Evolutionary conservation across 2,113 vertebrate species (phyloP).

Genomic region (Callocephalon fimbriatum): DNA sequence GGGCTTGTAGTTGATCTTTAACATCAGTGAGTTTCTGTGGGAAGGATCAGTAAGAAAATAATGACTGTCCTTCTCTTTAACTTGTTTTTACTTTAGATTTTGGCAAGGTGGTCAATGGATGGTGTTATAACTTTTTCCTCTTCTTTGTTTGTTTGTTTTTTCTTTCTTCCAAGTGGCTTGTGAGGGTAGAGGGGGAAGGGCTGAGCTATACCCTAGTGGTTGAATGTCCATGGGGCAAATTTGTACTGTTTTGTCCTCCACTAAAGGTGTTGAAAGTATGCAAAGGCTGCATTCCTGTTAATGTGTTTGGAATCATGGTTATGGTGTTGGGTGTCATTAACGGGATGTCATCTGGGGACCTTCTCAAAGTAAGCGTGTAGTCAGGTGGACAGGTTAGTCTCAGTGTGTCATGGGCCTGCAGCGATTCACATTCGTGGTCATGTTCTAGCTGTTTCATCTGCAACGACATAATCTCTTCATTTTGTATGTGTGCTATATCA

Average conservation of each 20-base stretch:
- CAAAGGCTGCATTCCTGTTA: constrained; percentile 91
- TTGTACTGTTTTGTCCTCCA: constrained; percentile 93
- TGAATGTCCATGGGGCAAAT: constrained; percentile 93
- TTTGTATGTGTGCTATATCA: constrained; percentile 89
- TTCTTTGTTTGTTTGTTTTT: not conserved
- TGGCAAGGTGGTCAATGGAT: constrained; percentile 68
- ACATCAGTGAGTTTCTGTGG: constrained; percentile 56
- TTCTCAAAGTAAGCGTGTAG: constrained; percentile 92
- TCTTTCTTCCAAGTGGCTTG: constrained; percentile 48
- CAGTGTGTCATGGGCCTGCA: constrained; percentile 88
- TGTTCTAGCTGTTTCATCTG: constrained; percentile 96
- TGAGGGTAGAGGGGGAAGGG: not conserved
- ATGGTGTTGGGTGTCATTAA: constrained; percentile 94
- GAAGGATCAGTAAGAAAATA: constrained; percentile 83
- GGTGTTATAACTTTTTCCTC: not conserved
- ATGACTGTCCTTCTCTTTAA: constrained; percentile 68
- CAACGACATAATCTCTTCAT: constrained; percentile 91
- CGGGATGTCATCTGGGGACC: constrained; percentile 92
- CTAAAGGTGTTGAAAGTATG: constrained; percentile 94
- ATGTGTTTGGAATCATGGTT: constrained; percentile 94
- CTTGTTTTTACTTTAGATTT: constrained; percentile 45
- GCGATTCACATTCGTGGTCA: constrained; percentile 87
- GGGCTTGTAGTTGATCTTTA: constrained; percentile 77
- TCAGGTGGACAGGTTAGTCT: constrained; percentile 90
- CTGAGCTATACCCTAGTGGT: constrained; percentile 94